A percentile compares a stretch with the other conserved stretches of the same genome.
phyloP scores from a whole-genome alignment of 2,888 invertebrate species.

The Drosophila flavopinicola region DNA sequence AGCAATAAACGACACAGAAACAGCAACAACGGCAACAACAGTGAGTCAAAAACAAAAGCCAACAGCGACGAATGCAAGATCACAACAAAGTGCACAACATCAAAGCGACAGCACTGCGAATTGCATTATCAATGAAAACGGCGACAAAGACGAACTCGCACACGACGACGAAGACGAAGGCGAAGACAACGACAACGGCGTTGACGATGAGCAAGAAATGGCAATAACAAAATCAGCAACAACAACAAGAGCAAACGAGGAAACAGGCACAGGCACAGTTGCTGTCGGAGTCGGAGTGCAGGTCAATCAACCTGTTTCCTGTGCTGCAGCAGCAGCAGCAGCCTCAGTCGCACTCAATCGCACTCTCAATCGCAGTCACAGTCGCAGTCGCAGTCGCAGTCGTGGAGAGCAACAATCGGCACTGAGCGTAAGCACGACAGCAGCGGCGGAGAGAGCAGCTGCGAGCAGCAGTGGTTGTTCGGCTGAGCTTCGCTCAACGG shows the following conservation, averaged over 20 bases:
- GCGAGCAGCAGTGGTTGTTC: conserved; percentile 22
- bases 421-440: conserved; percentile 4
- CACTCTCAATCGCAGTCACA: conserved; percentile 26
- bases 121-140: conserved; percentile 74
- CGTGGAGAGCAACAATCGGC: conserved; percentile 17
- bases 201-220: conserved; percentile 32
- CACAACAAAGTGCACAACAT: conserved; percentile 79
- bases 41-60: conserved; percentile 28
- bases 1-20: conserved; percentile 55
- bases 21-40: conserved; percentile 24
- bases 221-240: conserved; percentile 35
- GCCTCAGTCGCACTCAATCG: conserved; percentile 28
- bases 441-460: conserved; percentile 15
- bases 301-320: conserved; percentile 82
- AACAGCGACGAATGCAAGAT: conserved; percentile 65
- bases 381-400: conserved; percentile 15
- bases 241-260: conserved; percentile 44
- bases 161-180: conserved; percentile 3
- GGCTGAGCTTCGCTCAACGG: conserved; percentile 30
- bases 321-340: conserved; percentile 38
- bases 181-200: conserved; percentile 22
- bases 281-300: conserved; percentile 57
- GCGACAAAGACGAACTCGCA: conserved; percentile 30
- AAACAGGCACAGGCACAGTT: conserved; percentile 39
- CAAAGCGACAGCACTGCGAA: conserved; percentile 54